A percentile compares a stretch with the other conserved stretches of the same genome.
Conservation (phyloP, 2,113 vertebrate species). For the Phyllopteryx taeniolatus region DNA sequence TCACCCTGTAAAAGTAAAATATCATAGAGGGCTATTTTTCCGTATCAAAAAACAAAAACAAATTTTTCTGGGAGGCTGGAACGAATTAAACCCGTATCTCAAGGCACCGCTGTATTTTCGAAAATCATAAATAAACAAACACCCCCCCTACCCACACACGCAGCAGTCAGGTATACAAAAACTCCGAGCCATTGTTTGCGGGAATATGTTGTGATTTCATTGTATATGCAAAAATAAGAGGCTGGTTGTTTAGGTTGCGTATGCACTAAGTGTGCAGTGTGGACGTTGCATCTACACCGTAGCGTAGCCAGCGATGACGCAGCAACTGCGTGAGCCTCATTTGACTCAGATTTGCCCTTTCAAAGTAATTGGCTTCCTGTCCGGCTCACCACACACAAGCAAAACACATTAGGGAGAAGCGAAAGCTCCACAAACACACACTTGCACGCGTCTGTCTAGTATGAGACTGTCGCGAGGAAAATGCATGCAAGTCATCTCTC, state of each 20-base stretch:
- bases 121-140: too few species aligned
- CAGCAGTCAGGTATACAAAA: too few species aligned
- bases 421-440: conserved; percentile 45
- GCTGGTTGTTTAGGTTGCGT: not conserved
- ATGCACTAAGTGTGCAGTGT: not conserved
- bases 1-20: too few species aligned
- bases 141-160: too few species aligned
- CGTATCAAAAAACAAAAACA: too few species aligned
- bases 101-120: too few species aligned
- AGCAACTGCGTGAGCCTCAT: conserved; percentile 57
- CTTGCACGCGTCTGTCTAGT: not conserved
- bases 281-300: not conserved
- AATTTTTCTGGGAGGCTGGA: too few species aligned
- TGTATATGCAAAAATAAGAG: too few species aligned
- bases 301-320: conserved; percentile 38
- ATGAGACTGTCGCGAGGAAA: not conserved
- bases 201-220: not conserved
- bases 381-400: conserved; percentile 71
- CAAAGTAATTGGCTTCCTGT: conserved; percentile 74
- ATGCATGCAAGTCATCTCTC: conserved; percentile 12
- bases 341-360: conserved; percentile 72
- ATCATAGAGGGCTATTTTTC: too few species aligned
- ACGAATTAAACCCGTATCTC: too few species aligned
- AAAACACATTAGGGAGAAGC: conserved; percentile 70
- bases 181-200: too few species aligned